phyloP scores from a whole-genome alignment of 2,888 invertebrate genomes.

The Ophraella communa region DNA sequence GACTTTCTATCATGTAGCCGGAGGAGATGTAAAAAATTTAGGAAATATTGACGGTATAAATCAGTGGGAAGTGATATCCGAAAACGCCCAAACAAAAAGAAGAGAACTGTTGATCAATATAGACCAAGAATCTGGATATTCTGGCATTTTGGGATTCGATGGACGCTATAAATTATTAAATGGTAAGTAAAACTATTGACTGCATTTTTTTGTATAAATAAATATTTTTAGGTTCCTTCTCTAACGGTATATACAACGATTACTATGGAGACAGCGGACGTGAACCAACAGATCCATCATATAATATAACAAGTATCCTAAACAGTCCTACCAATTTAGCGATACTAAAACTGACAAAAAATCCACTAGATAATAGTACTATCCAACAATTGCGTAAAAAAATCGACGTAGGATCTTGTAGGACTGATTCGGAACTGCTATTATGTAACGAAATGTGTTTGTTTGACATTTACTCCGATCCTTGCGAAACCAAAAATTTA shows the following conservation, averaged over 20 bases:
- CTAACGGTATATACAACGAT: slow-evolving; percentile 42
- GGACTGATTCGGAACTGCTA: slow-evolving; percentile 15
- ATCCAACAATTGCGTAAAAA: slow-evolving; percentile 25
- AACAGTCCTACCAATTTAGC: slow-evolving; percentile 48
- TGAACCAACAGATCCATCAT: slow-evolving; percentile 40
- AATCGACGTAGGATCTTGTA: slow-evolving; percentile 36
- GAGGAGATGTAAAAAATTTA: slow-evolving; percentile 54
- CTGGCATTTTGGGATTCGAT: slow-evolving; percentile 52
- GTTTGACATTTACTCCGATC: slow-evolving; percentile 52
- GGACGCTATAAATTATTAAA: slow-evolving; percentile 54
- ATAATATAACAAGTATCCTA: slow-evolving; percentile 44
- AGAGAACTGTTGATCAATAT: slow-evolving; percentile 51
- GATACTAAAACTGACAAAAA: slow-evolving; percentile 38
- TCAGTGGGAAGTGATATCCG: slow-evolving; percentile 53
- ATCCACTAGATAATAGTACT: slow-evolving; percentile 22
- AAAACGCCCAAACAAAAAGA: slow-evolving; percentile 38
- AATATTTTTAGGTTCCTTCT: slow-evolving; percentile 41
- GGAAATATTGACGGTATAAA: slow-evolving; percentile 55
- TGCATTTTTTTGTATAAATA: not conserved
- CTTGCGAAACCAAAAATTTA: slow-evolving; percentile 54
- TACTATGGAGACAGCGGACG: slow-evolving; percentile 49
- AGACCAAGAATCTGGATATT: slow-evolving; percentile 51
- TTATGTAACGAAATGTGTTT: slow-evolving; percentile 45
- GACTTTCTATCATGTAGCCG: slow-evolving; percentile 63
- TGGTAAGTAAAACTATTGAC: no score